Evolutionary conservation across 2,113 vertebrate genomes (phyloP), one percentile per base, ranked within the genome.

Genomic region (Eidolon helvum): DNA sequence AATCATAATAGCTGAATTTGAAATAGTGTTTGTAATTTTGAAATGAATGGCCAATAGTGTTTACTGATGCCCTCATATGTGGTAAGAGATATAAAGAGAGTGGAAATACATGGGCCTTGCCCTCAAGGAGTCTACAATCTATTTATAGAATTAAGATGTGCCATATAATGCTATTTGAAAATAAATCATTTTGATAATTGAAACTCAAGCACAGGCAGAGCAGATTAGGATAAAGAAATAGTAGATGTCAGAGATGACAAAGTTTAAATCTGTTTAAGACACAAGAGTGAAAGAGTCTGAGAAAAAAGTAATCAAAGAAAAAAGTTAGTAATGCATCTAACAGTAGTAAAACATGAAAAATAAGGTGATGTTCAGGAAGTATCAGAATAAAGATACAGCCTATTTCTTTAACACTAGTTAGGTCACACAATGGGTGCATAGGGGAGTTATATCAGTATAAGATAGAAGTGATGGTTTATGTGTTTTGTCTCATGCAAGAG

Each of bases 21-120:
- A 92, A 90, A 92, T 38, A 69, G 1, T 92, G 11, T 82, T 82
- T 86, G 3, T 86, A 80, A 74, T 65, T 96, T 92, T 79, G 61
- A 87, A 95, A 59, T 93, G 19, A 75, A 50, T 77, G 71, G 77
- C 15, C 8, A 35, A 38, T 45, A 80, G 9, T 45, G 50, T 75
- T 75, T 80, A 21, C 35, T 21, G 63, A 71, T 53, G 85, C 18
- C 35, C 43, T 91, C 0, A 3, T 33, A 33, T 71, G 24, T 74
- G 8, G 7, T 33, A 80, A 40, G 30, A 79, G 38, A 82, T 74
- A 78, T 50, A n/a, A 61, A 87, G 78, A 84, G 33, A 71, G 9
- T 91, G 1, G 55, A 88, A 84, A 75, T 22, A 65, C 3, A 53
- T 22, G 12, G 18, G 6, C 9, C 19, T 48, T 93, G 16, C 22